Percentiles rank a stretch among this genome's conserved stretches.
Evolutionary conservation across 2,888 invertebrate species (phyloP).

Genomic region (Agriopis aurantiaria): DNA sequence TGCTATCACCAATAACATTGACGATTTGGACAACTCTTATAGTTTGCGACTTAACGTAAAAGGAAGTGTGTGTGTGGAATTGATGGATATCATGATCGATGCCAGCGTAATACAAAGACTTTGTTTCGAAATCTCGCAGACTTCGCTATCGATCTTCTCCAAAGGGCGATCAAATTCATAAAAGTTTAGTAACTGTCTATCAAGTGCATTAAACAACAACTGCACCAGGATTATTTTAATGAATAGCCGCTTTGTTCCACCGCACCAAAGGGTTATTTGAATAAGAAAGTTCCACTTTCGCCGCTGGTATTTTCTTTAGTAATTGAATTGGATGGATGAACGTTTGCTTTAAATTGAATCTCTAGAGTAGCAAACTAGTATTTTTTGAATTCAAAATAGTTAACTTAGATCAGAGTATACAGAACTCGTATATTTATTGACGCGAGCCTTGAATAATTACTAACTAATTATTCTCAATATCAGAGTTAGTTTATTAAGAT

Average conservation of each 20-base stretch:
- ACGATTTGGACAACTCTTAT: no score
- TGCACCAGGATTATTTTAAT: slow-evolving; percentile 73
- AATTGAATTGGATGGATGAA: slow-evolving; percentile 79
- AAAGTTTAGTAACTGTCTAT: slow-evolving; percentile 6
- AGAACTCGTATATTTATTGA: background rate
- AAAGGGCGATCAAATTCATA: background rate
- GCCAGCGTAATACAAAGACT: no score
- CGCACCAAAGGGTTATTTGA: slow-evolving; percentile 74
- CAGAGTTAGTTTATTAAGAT: slow-evolving; percentile 13
- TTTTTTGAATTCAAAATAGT: slow-evolving; percentile 36
- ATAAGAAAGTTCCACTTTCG: slow-evolving; percentile 79
- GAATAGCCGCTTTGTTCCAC: slow-evolving; percentile 77
- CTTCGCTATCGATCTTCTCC: no score
- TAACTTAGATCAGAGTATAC: slow-evolving; percentile 17
- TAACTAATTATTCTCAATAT: slow-evolving; percentile 5
- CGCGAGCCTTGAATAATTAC: no score
- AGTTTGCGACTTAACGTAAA: no score
- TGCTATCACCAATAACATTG: no score
- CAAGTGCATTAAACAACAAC: slow-evolving; percentile 17
- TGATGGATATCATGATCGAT: no score
- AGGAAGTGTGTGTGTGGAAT: no score
- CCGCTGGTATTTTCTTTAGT: slow-evolving; percentile 73
- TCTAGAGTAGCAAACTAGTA: slow-evolving; percentile 46
- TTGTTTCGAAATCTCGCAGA: no score
- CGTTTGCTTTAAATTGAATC: slow-evolving; percentile 58